Evolutionary conservation across 2,888 invertebrate species (phyloP), one percentile per base, ranked within the genome.

Genomic region (Poecilus cupreus): DNA sequence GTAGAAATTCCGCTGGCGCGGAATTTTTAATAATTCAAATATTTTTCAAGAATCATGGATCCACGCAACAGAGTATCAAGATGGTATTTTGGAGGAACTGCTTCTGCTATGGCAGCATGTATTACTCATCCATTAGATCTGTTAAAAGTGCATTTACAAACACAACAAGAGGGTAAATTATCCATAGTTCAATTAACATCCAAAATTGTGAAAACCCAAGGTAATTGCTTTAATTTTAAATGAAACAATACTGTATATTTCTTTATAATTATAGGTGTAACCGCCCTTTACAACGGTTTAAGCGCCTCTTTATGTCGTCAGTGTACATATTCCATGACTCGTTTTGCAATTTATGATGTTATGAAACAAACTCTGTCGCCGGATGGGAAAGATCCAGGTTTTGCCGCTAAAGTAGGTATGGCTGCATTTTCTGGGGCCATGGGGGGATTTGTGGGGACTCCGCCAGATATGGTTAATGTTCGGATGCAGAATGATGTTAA

Each of bases 401-500:
- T 88, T 82, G 83, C 91, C 18, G 91, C 93, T 87, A 94, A 95
- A 54, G 94, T 95, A n/a, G 89, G 92, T 26, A 89, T 98, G 83
- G 98, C 98, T 49, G 96, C 94, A 3, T 84, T 94, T 4, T 94
- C 97, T 32, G 99, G 98, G 5, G 94, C 95, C 75, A 92, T 93
- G 57, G 98, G 98, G 70, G 99, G 99, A 6, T 92, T 98, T 86
- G 94, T 99, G 2, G 98, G 98, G 0, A 97, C 98, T 20, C 99
- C 99, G 0, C 98, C 97, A 10, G 99, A 99, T 90, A 93, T 99
- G 91, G 95, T 99, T 75, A 99, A 99, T 90, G 99, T 99, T 3
- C 91, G 99, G 85, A 99, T 99, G 99, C 99, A 99, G 89, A 99
- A 99, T 91, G 99, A 99, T 90, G 93, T 98, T 20, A 99, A 99